Evolutionary conservation across 2,113 vertebrate genomes (phyloP), one percentile per base, ranked within the genome.

Genomic region (Poeciliopsis turrubarensis): DNA sequence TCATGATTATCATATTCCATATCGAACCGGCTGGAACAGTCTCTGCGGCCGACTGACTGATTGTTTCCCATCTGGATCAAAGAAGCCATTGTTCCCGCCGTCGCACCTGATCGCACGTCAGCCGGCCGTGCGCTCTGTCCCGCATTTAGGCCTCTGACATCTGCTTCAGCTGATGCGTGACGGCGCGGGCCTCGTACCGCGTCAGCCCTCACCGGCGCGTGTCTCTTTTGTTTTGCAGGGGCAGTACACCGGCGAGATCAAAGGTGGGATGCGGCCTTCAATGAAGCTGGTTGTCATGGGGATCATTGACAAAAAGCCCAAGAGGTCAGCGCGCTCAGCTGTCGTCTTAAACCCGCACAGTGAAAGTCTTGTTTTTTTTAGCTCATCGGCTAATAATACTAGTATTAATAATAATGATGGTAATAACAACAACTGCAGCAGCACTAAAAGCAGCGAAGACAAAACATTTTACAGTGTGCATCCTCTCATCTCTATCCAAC

Each of bases 241-340:
- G 83, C 87, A 91, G 78, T 95, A 95, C 44, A 90, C 75, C 76
- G 95, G 95, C n/a, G 93, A 93, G 83, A 95, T 95, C 81, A 94
- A 94, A 85, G 95, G 95, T 34, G 95, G 95, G 7, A 69, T 95
- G 78, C 88, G 93, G 87, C 94, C 95, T 79, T 91, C 94, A 47
- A 95, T 95, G 95, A 95, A 93, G 70, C 92, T 95, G 74, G 84
- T 94, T 65, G 92, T 95, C 41, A 95, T 95, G 94, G 95, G 95
- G 64, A 95, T 95, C 72, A 83, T 95, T 73, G 87, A 95, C 88
- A 86, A 93, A 75, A 93, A 93, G 64, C 90, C 95, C 11, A 94
- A 94, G 57, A 95, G 91, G 95, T 95, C 31, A 75, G 89, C 80
- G 72, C 57, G 39, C 19, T 4, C 77, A 65, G 27, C n/a, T 65